Base-by-base conservation (phyloP, 2,888 invertebrate genomes). In the Pyrgus malvae region DNA sequence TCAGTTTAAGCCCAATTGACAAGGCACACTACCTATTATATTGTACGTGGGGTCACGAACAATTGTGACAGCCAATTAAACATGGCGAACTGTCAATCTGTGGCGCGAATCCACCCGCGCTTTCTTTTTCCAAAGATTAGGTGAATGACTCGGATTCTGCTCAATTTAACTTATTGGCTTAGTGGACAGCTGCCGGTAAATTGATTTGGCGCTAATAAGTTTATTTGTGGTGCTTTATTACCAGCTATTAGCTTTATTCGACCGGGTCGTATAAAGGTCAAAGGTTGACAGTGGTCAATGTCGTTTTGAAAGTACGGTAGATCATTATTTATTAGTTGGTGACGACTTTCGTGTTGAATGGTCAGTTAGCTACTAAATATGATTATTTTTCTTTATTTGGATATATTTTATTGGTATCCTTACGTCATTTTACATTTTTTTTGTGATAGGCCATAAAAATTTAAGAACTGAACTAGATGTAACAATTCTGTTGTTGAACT, bases 1-100 rank as follows among this genome's bases (percentile, higher is more conserved):
- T 86, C 85, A 80, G 83, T 83, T 83, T 80, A 78, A 79, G 81
- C 81, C 73, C 84, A 80, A 85, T 88, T 84, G 86, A 83, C 85
- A 85, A 80, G 83, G 81, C 74, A 69, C 77, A 79, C 79, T 75
- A 76, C 73, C 70, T 77, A 78, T 79, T 76, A 76, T 72, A 61
- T 44, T 46, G 61, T 65, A 60, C 17, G 33, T 23, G 46, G 46
- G 61, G 60, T 65, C 63, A 63, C 54, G 60, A 55, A 56, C 55
- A 60, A 64, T 61, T 57, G 66, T 69, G 73, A 78, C 45, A 53
- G 38, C 44, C 53, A 53, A 53, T 75, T 76, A 80, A 74, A 79
- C 73, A 75, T 74, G 69, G 51, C 51, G 56, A 71, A 63, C 67
- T 79, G 80, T 82, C 83, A 83, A 71, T 71, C 73, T 76, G 72